phyloP scores from a whole-genome alignment of 2,888 invertebrate species.

The Xylota segnis region DNA sequence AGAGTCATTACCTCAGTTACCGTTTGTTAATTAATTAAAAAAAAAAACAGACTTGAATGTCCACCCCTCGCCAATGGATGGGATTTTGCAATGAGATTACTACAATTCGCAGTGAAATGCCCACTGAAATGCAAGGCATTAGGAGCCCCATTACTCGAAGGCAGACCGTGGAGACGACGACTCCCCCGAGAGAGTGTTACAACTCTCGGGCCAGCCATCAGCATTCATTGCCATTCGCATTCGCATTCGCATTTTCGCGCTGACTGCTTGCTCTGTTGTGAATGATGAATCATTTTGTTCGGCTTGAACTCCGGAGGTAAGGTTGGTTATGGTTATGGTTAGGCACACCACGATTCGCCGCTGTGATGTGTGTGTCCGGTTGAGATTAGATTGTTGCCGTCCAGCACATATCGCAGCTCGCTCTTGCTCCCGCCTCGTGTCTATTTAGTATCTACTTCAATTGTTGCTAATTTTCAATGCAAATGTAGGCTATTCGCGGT shows the following conservation, averaged over 20 bases:
- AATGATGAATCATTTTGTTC: slow-evolving; percentile 54
- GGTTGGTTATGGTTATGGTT: slow-evolving; percentile 4
- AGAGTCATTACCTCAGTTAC: slow-evolving; percentile 41
- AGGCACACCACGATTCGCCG: slow-evolving; percentile 34
- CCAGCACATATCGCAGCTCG: slow-evolving; percentile 10
- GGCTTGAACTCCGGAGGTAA: slow-evolving; percentile 36
- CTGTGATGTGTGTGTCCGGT: slow-evolving; percentile 69
- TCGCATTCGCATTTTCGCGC: slow-evolving; percentile 45
- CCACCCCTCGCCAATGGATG: slow-evolving; percentile 10
- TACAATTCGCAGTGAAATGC: slow-evolving; percentile 34
- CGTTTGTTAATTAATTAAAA: slow-evolving; percentile 69
- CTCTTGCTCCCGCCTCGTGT: not conserved
- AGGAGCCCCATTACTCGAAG: not conserved
- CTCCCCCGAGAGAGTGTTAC: slow-evolving; percentile 6
- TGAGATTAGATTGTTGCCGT: slow-evolving; percentile 55
- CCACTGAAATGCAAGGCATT: slow-evolving; percentile 22
- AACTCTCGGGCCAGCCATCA: slow-evolving; percentile 14
- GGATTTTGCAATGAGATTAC: slow-evolving; percentile 27
- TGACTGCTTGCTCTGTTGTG: slow-evolving; percentile 45
- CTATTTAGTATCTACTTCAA: slow-evolving; percentile 26
- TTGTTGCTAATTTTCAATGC: slow-evolving; percentile 71
- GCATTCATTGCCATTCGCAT: slow-evolving; percentile 60
- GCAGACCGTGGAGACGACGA: slow-evolving; percentile 21
- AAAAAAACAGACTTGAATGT: slow-evolving; percentile 1
- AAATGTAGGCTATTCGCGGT: slow-evolving; percentile 64